Base-by-base conservation (phyloP, 37 sponge, comb jelly and placozoan genomes). In the Crambe crambe region DNA sequence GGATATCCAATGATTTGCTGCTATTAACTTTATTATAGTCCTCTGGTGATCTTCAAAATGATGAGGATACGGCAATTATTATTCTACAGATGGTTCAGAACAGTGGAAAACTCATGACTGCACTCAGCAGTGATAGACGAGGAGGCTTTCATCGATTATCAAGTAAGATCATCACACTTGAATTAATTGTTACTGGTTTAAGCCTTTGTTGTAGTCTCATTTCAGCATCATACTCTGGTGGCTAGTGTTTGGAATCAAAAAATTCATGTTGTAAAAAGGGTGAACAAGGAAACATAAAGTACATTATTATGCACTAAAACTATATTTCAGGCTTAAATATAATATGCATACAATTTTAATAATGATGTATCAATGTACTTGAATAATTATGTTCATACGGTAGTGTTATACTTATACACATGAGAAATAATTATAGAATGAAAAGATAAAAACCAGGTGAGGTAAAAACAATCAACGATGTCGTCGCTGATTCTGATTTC, bases 161-260 rank as follows among this genome's bases (percentile, higher is more conserved):
- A 68, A 80, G 92, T 91, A 37, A 62, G 42, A 68, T 65, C 26
- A 30, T 20, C 39, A 12, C 37, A 32, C 39, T 12, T 27, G 70
- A 34, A 22, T 39, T 17, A 39, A 35, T 12, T 26, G 64, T 62
- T n/a, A 17, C 8, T 10, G 8, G 6, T 68, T 21, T 37, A 22
- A 26, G 57, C 5, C 25, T 29, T n/a, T 37, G n/a, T 35, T 75
- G 0, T 40, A 88, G 88, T 88, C 71, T 56, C 37, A 30, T 88
- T 77, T 42, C 75, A 76, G 41, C 70, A 88, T 60, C 73, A 88
- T 57, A 76, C 92, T 31, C 64, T 91, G 47, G 88, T 91, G 37
- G 92, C 92, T 6, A 75, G 89, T 51, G 77, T 82, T 8, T 91
- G 81, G 87, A 91, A 83, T 38, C 92, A 91, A 57, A 78, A 61